phyloP scores from a whole-genome alignment of 2,113 vertebrate genomes.

The Nestor notabilis region DNA sequence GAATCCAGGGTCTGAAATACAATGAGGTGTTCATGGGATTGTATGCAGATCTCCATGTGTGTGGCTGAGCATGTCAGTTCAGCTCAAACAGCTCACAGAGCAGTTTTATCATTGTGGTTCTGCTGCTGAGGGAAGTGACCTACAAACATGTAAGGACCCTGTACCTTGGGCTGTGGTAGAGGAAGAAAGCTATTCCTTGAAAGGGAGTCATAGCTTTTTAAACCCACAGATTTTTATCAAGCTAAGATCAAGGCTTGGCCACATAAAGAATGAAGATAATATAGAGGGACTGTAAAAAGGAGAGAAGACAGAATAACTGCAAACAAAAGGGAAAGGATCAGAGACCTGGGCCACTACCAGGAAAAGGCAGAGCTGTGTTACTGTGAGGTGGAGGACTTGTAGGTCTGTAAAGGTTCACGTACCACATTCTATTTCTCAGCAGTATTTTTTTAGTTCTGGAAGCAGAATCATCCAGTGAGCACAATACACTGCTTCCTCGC shows the following conservation, averaged over 20 bases:
- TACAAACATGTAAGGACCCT: background rate
- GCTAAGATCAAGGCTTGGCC: background rate
- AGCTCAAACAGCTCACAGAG: background rate
- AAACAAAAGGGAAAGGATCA: background rate
- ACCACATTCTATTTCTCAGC: background rate
- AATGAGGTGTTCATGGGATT: background rate
- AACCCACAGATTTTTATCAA: background rate
- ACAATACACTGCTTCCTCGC: background rate
- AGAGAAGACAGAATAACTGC: background rate
- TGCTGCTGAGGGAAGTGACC: background rate
- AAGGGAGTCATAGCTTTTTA: background rate
- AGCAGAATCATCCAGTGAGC: background rate
- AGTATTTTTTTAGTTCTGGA: background rate
- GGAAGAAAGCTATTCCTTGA: background rate
- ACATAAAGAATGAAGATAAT: background rate
- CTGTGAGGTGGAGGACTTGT: background rate
- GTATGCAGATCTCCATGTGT: rapidly evolving
- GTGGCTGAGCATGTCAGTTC: background rate
- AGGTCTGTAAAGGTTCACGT: background rate
- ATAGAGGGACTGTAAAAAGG: background rate
- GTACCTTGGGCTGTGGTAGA: background rate
- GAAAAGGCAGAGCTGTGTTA: background rate
- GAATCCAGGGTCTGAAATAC: background rate
- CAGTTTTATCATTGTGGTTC: background rate
- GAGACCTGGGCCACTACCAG: background rate